Evolutionary conservation across 2,113 vertebrate genomes (phyloP).

Genomic region (Hystrix brachyura): DNA sequence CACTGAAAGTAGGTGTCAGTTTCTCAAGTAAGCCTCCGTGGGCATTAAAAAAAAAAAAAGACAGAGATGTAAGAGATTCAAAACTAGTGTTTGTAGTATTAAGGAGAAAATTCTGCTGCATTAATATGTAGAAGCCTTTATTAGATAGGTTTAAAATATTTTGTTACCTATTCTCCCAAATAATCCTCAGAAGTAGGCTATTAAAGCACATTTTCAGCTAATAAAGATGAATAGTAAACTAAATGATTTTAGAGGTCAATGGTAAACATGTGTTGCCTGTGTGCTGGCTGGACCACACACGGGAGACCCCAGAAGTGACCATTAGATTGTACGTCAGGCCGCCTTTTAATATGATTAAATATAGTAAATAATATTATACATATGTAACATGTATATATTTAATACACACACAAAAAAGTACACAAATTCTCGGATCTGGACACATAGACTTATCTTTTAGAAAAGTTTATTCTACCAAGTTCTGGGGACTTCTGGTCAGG

Average conservation of each 20-base stretch:
- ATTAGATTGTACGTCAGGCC: neutral
- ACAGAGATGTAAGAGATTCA: neutral
- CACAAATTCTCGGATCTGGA: neutral
- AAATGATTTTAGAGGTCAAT: neutral
- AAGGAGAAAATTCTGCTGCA: neutral
- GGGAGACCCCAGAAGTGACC: neutral
- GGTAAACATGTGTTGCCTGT: neutral
- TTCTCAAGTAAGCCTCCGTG: constrained; percentile 34
- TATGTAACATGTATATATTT: neutral
- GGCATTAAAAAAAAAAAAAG: neutral
- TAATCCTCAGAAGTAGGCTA: neutral
- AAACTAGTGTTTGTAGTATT: neutral
- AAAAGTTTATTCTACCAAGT: neutral
- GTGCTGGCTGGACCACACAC: neutral
- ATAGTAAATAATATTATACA: neutral
- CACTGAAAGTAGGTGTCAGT: constrained; percentile 53
- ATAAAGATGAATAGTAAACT: neutral
- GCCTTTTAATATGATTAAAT: neutral
- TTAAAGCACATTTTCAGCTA: neutral
- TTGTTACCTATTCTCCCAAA: neutral
- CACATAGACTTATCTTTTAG: neutral
- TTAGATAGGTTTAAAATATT: neutral
- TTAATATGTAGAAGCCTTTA: neutral
- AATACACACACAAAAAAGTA: neutral
- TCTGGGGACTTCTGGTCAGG: neutral